Conservation (phyloP, 2,113 vertebrate species). For the Sylvietta virens region DNA sequence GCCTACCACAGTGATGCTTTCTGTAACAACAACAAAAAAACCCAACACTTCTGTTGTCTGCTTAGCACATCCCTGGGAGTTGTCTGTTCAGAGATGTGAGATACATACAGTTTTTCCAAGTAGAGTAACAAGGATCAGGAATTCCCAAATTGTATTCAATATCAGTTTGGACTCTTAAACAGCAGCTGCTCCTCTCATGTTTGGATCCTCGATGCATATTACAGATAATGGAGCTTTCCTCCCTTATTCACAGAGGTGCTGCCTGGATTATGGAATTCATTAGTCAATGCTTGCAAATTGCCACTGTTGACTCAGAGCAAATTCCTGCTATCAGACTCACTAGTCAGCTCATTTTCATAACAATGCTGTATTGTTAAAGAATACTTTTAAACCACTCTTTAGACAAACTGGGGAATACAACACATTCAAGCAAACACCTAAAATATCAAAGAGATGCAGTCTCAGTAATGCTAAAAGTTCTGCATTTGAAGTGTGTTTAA, state of each 20-base stretch:
- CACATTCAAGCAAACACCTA: background rate
- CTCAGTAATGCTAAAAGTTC: background rate
- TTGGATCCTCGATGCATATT: background rate
- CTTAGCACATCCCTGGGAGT: background rate
- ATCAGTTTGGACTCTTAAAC: background rate
- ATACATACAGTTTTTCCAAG: background rate
- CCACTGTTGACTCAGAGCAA: conserved; percentile 56
- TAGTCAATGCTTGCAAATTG: conserved; percentile 55
- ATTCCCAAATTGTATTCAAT: conserved; percentile 5
- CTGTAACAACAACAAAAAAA: background rate
- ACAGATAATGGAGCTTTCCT: conserved; percentile 48
- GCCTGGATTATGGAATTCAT: conserved; percentile 48
- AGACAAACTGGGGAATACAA: background rate
- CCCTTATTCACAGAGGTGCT: conserved; percentile 35
- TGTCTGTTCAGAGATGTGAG: background rate
- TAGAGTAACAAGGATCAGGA: background rate
- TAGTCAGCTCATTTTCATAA: conserved; percentile 63
- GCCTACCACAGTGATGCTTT: background rate
- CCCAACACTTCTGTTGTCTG: background rate
- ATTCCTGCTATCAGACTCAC: conserved; percentile 55
- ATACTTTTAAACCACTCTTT: conserved; percentile 7
- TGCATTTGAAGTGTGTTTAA: conserved; percentile 14
- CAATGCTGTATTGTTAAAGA: conserved; percentile 52
- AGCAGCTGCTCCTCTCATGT: conserved; percentile 26
- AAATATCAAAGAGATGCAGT: conserved; percentile 19